A percentile compares a stretch with the other conserved stretches of the same genome.
Evolutionary conservation across 2,113 vertebrate genomes (phyloP).

Genomic region (Salminus brasiliensis): DNA sequence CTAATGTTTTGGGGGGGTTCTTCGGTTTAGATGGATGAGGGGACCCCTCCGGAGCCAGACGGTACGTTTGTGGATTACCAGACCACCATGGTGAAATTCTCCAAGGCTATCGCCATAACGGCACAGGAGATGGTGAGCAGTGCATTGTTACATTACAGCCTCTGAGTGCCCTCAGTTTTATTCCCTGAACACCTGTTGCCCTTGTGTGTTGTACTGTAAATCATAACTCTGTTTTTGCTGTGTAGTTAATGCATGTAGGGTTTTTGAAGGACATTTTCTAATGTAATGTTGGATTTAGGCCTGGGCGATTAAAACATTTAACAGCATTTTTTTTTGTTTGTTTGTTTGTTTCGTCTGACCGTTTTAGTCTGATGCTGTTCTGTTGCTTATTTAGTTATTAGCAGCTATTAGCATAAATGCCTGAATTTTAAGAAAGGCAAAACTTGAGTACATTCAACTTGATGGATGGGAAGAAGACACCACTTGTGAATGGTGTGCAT

Average conservation of each 20-base stretch:
- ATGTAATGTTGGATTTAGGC: neutral
- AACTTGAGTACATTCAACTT: no score
- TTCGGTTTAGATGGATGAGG: conserved; percentile 87
- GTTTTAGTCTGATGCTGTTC: no score
- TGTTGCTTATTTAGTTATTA: no score
- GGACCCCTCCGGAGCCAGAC: conserved; percentile 90
- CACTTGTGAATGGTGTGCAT: no score
- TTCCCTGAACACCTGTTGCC: conserved; percentile 26
- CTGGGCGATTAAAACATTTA: neutral
- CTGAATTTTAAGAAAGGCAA: no score
- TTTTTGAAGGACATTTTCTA: no score
- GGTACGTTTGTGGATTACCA: conserved; percentile 98
- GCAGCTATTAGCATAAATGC: no score
- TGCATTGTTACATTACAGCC: neutral
- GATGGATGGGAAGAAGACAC: no score
- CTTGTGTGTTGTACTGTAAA: neutral
- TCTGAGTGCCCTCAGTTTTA: neutral
- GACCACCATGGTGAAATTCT: conserved; percentile 97
- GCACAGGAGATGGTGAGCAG: conserved; percentile 97
- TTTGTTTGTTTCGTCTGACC: no score
- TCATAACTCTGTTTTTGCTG: neutral
- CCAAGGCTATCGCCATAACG: conserved; percentile 95
- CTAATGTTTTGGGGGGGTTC: neutral
- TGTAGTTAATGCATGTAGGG: neutral
- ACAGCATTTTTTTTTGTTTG: no score